phyloP scores from a whole-genome alignment of 2,113 vertebrate species.

The Oreochromis niloticus region DNA sequence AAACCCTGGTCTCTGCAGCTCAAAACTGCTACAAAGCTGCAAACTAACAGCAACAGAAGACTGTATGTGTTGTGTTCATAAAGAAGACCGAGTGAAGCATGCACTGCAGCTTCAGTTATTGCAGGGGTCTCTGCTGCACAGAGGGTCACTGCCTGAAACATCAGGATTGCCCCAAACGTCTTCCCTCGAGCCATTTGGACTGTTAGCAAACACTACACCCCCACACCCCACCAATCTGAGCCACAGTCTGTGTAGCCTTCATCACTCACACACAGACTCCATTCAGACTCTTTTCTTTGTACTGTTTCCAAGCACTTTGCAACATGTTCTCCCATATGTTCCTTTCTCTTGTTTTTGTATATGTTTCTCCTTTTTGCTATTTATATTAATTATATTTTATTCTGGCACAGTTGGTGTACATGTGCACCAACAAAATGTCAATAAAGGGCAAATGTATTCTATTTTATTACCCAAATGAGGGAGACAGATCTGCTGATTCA shows the following conservation, averaged over 20 bases:
- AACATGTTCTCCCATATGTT: neutral
- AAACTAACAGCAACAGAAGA: neutral
- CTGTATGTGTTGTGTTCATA: accelerated
- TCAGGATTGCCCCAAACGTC: neutral
- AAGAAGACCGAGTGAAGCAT: neutral
- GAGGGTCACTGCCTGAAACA: neutral
- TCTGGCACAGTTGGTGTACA: neutral
- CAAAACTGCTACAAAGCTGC: neutral
- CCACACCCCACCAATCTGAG: neutral
- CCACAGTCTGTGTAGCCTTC: neutral
- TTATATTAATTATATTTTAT: neutral
- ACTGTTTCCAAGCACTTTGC: neutral
- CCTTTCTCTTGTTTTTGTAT: neutral
- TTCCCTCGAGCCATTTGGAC: neutral
- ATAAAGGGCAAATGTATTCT: neutral
- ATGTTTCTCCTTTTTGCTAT: neutral
- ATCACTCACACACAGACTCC: accelerated
- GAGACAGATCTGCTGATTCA: neutral
- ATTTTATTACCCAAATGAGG: too few species aligned
- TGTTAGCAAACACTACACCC: neutral
- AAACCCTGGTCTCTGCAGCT: neutral
- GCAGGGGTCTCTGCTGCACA: too few species aligned
- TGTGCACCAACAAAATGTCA: too few species aligned
- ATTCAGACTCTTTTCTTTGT: neutral
- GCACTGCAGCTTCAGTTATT: neutral